These are phyloP conservation scores for Falco cherrug DNA, from an alignment of 2,797 vertebrate species.

Conservation along the genomic window DNA sequence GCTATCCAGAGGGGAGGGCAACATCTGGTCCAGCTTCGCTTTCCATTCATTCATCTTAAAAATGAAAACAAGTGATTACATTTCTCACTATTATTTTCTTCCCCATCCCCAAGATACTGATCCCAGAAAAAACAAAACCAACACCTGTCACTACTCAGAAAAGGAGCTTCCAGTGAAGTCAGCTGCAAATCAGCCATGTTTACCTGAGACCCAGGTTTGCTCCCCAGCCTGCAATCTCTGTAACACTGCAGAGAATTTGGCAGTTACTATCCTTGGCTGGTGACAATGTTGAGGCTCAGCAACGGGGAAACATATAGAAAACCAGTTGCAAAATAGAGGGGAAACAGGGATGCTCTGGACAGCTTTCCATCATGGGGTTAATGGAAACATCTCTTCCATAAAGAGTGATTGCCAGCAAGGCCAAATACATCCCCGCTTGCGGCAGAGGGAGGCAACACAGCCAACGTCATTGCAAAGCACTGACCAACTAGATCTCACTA, in stretches of 20 bases:
- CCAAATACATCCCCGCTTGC: not conserved
- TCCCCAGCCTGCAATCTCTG: not conserved
- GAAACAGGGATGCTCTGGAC: not conserved
- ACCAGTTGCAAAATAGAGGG: not conserved
- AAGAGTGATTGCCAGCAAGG: not conserved
- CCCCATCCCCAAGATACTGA: not conserved
- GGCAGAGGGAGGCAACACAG: not conserved
- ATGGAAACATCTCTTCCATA: not conserved
- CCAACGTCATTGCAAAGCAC: not conserved
- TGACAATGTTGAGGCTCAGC: not conserved
- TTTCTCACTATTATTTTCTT: not conserved
- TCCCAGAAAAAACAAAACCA: not conserved
- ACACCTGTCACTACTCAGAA: not conserved
- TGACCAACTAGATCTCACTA: not conserved
- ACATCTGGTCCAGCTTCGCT: constrained; percentile 78
- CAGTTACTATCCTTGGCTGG: not conserved
- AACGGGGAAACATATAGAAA: not conserved
- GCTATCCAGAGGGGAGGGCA: constrained; percentile 82
- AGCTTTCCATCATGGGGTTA: not conserved
- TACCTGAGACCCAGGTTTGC: not conserved
- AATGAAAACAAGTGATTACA: constrained; percentile 4
- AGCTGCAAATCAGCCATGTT: not conserved
- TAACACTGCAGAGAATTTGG: not conserved
- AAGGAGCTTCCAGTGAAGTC: not conserved
- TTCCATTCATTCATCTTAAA: constrained; percentile 85